A percentile compares a stretch with the other conserved stretches of the same genome.
These are phyloP conservation scores for Serrognathus titanus DNA, from an alignment of 2,888 invertebrate species.

Conservation along the genomic window DNA sequence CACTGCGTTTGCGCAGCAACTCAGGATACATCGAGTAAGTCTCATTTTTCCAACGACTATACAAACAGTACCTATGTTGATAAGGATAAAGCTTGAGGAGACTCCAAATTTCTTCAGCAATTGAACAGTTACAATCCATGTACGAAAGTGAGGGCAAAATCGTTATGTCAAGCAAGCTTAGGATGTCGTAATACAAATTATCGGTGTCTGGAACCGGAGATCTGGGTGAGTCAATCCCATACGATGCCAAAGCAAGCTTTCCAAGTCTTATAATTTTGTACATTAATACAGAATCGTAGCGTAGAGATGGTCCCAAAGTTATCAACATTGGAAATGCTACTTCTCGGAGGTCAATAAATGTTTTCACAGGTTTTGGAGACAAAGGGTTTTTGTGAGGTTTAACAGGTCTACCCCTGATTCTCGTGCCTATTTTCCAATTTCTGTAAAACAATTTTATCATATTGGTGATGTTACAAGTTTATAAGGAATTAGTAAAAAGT, in stretches of 20 bases:
- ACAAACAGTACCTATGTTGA: slow-evolving; percentile 79
- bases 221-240: slow-evolving; percentile 38
- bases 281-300: slow-evolving; percentile 84
- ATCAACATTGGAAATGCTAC: slow-evolving; percentile 82
- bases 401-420: slow-evolving; percentile 61
- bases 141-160: slow-evolving; percentile 88
- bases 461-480: too few relatives aligned
- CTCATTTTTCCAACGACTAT: slow-evolving; percentile 96
- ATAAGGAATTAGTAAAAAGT: too few relatives aligned
- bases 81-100: slow-evolving; percentile 84
- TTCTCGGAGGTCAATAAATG: slow-evolving; percentile 69
- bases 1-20: slow-evolving; percentile 78
- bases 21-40: slow-evolving; percentile 77
- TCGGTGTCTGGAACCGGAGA: slow-evolving; percentile 46
- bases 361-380: slow-evolving; percentile 65
- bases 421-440: slow-evolving; percentile 69
- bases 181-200: slow-evolving; percentile 74
- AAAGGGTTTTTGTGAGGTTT: slow-evolving; percentile 53
- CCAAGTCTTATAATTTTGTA: slow-evolving; percentile 72
- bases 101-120: slow-evolving; percentile 95
- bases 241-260: slow-evolving; percentile 41
- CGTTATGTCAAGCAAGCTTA: slow-evolving; percentile 82
- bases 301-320: slow-evolving; percentile 82
- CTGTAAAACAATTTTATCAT: slow-evolving; percentile 43
- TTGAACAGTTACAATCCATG: slow-evolving; percentile 91